Percentiles rank a stretch among this genome's conserved stretches.
phyloP scores from a whole-genome alignment of 2,797 vertebrate genomes.

The Coilia nasus region DNA sequence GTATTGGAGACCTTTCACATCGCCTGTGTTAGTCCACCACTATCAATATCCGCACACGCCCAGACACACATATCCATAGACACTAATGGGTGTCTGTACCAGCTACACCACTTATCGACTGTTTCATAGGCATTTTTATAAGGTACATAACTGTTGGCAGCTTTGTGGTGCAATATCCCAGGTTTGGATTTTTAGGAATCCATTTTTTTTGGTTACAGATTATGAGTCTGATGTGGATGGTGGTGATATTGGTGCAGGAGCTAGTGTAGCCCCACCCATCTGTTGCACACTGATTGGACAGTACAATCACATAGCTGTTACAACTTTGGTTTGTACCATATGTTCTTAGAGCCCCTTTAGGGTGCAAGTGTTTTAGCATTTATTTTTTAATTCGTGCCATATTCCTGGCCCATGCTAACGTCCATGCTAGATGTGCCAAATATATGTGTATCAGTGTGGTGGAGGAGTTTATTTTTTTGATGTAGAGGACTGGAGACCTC shows the following conservation, averaged over 20 bases:
- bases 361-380: too few species aligned
- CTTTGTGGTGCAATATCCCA: neutral
- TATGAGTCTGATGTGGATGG: neutral
- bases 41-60: neutral
- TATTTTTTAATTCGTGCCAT: too few species aligned
- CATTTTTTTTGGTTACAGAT: neutral
- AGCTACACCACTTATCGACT: neutral
- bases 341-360: neutral
- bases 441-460: neutral
- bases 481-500: neutral
- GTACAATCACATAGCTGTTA: neutral
- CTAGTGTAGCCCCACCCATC: neutral
- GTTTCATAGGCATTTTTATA: neutral
- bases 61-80: neutral
- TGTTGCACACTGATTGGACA: neutral
- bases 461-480: neutral
- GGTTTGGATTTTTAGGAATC: neutral
- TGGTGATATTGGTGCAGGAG: neutral
- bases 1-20: neutral
- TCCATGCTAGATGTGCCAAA: neutral
- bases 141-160: conserved; percentile 5
- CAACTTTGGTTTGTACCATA: neutral
- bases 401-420: neutral
- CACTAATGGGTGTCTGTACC: neutral
- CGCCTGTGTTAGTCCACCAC: neutral